Base-by-base conservation (phyloP, 2,888 invertebrate species). In the Oscheius onirici region DNA sequence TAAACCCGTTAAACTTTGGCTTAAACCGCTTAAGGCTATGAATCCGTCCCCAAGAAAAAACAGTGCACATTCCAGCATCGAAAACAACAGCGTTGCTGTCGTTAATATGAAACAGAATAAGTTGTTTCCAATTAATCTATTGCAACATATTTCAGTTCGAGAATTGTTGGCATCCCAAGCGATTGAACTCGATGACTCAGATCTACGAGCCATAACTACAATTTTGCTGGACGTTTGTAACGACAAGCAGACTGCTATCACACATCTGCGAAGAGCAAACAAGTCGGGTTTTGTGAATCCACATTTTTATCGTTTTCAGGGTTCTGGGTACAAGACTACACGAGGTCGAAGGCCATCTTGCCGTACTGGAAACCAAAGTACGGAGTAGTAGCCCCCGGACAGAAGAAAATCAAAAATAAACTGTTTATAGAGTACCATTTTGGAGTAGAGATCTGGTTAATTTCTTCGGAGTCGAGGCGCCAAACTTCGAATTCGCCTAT, bases 231-330 rank as follows among this genome's bases (percentile, higher is more conserved):
- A 95, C 87, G 92, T 93, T 57, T 90, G 94, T 44, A 93, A 93
- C 88, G 94, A 95, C 87, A 94, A 94, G 89, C 93, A 92, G 60
- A 90, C 93, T 72, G 94, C 94, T 0, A 88, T 94, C 34, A 92
- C 92, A 75, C 94, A 94, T 89, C 94, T 94, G 84, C 92, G 93
- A 84, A 93, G 93, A 89, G 92, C 94, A 5, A 95, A 94, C 88
- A 93, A 92, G 93, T 93, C 15, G 51, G 71, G 51, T 20, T 51
- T 46, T 43, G 17, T 55, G 11, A 20, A 40, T 54, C 20, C n/a
- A 15, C 40, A 41, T 20, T 20, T 41, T 40, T 17, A 41, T 8
- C 11, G 13, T 11, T 69, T 82, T 72, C 76, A 94, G 93, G 89
- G 93, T 94, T 79, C 89, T 94, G 70, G 94, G 93, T 0, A 91